phyloP scores from a whole-genome alignment of 2,113 vertebrate genomes.

The Notarius lentiginosus region DNA sequence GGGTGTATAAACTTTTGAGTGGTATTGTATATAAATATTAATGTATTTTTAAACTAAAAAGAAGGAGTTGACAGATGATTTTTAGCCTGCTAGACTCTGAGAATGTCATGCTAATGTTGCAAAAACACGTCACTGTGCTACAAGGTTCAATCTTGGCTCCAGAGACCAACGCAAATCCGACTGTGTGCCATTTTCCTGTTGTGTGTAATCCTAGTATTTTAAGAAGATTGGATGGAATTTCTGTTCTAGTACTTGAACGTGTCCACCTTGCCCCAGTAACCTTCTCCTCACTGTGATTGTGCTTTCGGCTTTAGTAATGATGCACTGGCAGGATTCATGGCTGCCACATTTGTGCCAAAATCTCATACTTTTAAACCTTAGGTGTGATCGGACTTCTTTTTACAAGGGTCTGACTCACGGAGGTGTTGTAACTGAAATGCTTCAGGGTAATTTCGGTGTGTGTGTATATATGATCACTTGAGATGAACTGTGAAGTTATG shows the following conservation, averaged over 20 bases:
- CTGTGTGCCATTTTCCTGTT: not conserved
- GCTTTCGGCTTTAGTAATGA: not conserved
- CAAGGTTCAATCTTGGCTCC: not conserved
- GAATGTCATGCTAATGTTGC: not conserved
- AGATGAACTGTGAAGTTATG: not conserved
- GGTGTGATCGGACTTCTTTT: constrained; percentile 1
- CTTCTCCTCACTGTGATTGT: not conserved
- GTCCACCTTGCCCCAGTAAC: not conserved
- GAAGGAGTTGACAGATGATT: not conserved
- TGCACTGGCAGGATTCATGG: not conserved
- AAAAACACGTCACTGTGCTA: not conserved
- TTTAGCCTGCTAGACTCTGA: not conserved
- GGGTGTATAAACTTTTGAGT: too few species aligned
- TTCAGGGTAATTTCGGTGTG: not conserved
- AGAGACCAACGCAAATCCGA: constrained; percentile 22
- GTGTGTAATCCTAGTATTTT: constrained; percentile 2
- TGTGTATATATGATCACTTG: not conserved
- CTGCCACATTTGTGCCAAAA: not conserved
- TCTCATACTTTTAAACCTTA: not conserved
- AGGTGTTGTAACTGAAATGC: not conserved
- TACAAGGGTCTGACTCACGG: not conserved
- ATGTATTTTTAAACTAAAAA: not conserved
- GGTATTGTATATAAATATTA: not conserved
- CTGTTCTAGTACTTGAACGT: not conserved
- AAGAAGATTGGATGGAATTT: constrained; percentile 8